Evolutionary conservation across 2,888 invertebrate genomes (phyloP).

Genomic region (Acholoe squamosa): DNA sequence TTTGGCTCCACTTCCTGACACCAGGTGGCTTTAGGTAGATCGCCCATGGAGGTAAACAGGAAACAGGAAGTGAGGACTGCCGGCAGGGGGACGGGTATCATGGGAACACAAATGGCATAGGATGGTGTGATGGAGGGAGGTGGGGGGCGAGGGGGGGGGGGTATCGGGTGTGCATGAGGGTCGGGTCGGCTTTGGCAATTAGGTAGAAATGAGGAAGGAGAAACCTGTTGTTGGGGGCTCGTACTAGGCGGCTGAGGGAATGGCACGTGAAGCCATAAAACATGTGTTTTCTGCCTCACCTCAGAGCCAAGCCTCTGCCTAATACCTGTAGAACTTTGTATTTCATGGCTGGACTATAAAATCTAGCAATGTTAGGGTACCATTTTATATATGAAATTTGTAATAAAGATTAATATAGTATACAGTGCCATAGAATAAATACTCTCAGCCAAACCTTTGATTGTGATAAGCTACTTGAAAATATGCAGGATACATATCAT

Average conservation of each 20-base stretch:
- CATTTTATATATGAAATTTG: too few species aligned
- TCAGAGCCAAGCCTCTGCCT: too few species aligned
- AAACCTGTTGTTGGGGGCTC: neutral
- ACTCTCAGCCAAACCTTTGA: too few species aligned
- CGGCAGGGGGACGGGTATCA: conserved; percentile 1
- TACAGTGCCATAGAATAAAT: too few species aligned
- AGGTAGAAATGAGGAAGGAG: neutral
- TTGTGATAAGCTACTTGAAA: too few species aligned
- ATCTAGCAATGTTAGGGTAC: too few species aligned
- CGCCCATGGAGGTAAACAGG: conserved; percentile 29
- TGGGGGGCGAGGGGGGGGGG: conserved; percentile 8
- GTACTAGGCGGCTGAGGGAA: neutral
- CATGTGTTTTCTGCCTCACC: too few species aligned
- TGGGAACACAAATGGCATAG: neutral
- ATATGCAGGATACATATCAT: too few species aligned
- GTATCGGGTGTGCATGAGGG: neutral
- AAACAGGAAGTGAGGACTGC: conserved; percentile 20
- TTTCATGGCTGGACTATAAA: too few species aligned
- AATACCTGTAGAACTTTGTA: too few species aligned
- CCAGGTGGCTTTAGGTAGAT: conserved; percentile 40
- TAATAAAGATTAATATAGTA: too few species aligned
- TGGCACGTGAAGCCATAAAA: too few species aligned
- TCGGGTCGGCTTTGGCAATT: neutral
- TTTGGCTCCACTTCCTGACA: neutral
- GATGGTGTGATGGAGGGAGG: neutral